Evolutionary conservation across 2,113 vertebrate species (phyloP).

Genomic region (Ariopsis seemanni): DNA sequence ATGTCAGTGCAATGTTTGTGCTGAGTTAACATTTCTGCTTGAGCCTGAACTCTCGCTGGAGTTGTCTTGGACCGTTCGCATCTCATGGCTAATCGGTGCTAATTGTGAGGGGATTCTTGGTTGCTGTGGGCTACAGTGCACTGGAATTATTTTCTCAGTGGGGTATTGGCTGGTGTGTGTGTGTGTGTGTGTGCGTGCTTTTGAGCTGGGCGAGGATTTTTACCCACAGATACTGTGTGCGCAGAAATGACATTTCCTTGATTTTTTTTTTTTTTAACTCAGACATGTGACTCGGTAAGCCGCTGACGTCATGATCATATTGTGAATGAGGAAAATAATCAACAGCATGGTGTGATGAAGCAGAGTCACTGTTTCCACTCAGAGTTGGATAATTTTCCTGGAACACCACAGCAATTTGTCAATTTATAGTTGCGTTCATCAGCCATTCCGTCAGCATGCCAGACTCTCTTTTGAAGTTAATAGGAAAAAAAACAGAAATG

Average conservation of each 20-base stretch:
- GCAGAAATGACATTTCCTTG: not conserved
- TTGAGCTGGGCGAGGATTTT: not conserved
- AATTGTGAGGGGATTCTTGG: not conserved
- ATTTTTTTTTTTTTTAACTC: not conserved
- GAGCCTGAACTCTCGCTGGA: not conserved
- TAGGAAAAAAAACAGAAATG: too few relatives aligned
- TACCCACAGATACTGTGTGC: not conserved
- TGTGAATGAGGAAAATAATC: not conserved
- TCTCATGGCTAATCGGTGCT: not conserved
- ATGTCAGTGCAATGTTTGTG: not conserved
- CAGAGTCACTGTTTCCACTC: too few relatives aligned
- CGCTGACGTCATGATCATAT: not conserved
- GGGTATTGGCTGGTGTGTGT: not conserved
- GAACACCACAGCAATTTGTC: not conserved
- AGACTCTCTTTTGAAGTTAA: too few relatives aligned
- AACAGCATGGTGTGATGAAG: not conserved
- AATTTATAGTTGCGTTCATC: too few relatives aligned
- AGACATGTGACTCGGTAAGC: not conserved
- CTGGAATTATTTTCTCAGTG: constrained; percentile 33
- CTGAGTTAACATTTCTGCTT: not conserved
- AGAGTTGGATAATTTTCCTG: too few relatives aligned
- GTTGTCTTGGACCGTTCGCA: not conserved
- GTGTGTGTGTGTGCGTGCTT: constrained; percentile 2
- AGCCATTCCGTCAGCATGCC: too few relatives aligned
- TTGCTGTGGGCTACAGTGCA: constrained; percentile 9